A percentile compares a stretch with the other conserved stretches of the same genome.
Evolutionary conservation across 2,888 invertebrate genomes (phyloP).

Genomic region (Chironomus tentans): DNA sequence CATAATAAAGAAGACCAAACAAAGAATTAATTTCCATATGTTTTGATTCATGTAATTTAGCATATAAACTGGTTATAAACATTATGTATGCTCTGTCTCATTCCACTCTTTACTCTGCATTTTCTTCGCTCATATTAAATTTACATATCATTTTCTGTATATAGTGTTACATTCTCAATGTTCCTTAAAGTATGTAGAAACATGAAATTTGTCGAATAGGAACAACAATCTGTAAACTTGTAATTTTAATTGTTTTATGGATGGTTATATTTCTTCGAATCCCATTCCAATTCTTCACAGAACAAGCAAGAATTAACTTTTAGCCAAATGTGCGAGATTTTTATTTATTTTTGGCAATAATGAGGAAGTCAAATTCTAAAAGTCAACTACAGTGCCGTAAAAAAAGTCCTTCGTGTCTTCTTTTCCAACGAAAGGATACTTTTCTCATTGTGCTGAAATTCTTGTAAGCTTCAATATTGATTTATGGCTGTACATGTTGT

Average conservation of each 20-base stretch:
- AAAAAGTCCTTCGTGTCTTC: neutral
- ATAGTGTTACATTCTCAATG: no score
- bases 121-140: no score
- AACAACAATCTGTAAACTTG: no score
- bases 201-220: conserved; percentile 14
- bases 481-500: conserved; percentile 13
- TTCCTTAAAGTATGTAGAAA: no score
- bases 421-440: neutral
- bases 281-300: neutral
- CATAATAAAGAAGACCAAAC: no score
- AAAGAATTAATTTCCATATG: no score
- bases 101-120: no score
- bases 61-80: no score
- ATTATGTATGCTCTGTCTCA: no score
- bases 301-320: conserved; percentile 3
- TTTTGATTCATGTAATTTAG: no score
- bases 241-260: conserved; percentile 23
- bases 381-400: neutral
- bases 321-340: conserved; percentile 4
- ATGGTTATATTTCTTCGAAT: neutral
- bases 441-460: no score
- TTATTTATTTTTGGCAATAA: neutral
- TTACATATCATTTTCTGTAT: no score
- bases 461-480: neutral
- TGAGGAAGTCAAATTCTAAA: conserved; percentile 10